A percentile compares a stretch with the other conserved stretches of the same genome.
Evolutionary conservation across 2,888 invertebrate genomes (phyloP).

Genomic region (Tetragonisca angustula): DNA sequence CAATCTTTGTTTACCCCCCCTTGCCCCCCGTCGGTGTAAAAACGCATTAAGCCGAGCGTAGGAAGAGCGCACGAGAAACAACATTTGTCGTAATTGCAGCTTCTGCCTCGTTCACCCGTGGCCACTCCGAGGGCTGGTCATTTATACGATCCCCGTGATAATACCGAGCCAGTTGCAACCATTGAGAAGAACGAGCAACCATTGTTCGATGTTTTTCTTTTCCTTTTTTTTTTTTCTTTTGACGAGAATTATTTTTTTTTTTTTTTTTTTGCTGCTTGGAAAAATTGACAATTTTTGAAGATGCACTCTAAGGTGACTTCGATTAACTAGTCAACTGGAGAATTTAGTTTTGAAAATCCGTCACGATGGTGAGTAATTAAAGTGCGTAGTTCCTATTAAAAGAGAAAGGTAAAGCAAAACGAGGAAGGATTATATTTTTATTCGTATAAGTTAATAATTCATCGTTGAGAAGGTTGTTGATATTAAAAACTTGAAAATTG

Average conservation of each 20-base stretch:
- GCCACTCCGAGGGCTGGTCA: constrained; percentile 14
- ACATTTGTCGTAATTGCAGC: constrained; percentile 49
- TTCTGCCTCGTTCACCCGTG: constrained; percentile 11
- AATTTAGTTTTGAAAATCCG: too few species aligned
- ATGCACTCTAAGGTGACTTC: too few species aligned
- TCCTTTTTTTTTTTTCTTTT: background rate
- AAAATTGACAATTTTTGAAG: too few species aligned
- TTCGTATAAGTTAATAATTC: too few species aligned
- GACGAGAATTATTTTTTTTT: constrained; percentile 5
- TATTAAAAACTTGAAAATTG: too few species aligned
- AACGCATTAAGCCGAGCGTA: constrained; percentile 26
- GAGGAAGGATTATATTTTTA: too few species aligned
- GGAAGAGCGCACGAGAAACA: constrained; percentile 42
- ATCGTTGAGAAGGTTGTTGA: too few species aligned
- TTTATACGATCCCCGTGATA: constrained; percentile 41
- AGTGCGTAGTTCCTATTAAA: too few species aligned
- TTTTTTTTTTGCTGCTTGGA: constrained; percentile 18
- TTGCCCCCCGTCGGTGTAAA: background rate
- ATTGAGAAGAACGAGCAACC: constrained; percentile 21
- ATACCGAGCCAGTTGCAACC: constrained; percentile 1
- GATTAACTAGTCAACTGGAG: too few species aligned
- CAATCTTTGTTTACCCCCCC: background rate
- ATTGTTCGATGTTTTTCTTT: background rate
- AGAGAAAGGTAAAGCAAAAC: too few species aligned
- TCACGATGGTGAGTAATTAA: too few species aligned